A percentile compares a stretch with the other conserved stretches of the same genome.
Conservation (phyloP, 2,888 invertebrate genomes). For the Watsonalla binaria region DNA sequence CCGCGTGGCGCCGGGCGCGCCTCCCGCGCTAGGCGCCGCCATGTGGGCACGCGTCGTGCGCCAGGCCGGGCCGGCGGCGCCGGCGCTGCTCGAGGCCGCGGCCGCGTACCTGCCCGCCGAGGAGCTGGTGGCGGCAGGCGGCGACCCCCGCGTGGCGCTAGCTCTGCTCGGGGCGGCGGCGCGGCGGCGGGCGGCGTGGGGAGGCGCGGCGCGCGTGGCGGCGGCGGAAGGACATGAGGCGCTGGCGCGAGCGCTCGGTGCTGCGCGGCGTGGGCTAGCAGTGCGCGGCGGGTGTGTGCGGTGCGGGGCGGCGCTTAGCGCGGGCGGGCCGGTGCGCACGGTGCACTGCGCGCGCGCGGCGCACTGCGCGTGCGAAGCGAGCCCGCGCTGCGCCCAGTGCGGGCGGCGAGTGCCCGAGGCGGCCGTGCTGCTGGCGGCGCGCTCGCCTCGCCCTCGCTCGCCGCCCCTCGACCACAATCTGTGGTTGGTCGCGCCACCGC, state of each 20-base stretch:
- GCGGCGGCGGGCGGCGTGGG: constrained; percentile 34
- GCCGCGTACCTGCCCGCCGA: constrained; percentile 50
- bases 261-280: constrained; percentile 45
- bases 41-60: constrained; percentile 49
- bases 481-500: constrained; percentile 56
- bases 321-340: constrained; percentile 37
- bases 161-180: constrained; percentile 36
- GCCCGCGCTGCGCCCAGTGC: constrained; percentile 45
- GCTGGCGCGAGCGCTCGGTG: constrained; percentile 46
- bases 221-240: constrained; percentile 45
- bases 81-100: constrained; percentile 52
- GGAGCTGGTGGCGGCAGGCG: constrained; percentile 42
- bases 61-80: constrained; percentile 31
- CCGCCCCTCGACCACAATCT: constrained; percentile 37
- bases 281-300: constrained; percentile 53
- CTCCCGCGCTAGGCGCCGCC: constrained; percentile 34
- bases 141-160: constrained; percentile 36
- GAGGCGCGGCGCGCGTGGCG: constrained; percentile 32
- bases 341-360: constrained; percentile 58
- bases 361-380: constrained; percentile 47
- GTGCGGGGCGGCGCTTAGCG: constrained; percentile 41
- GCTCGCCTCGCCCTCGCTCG: constrained; percentile 19
- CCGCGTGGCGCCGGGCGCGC: constrained; percentile 44
- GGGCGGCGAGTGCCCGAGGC: constrained; percentile 35
- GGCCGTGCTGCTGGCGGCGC: constrained; percentile 25